phyloP scores from a whole-genome alignment of 2,797 vertebrate species.

The Lutjanus campechanus region DNA sequence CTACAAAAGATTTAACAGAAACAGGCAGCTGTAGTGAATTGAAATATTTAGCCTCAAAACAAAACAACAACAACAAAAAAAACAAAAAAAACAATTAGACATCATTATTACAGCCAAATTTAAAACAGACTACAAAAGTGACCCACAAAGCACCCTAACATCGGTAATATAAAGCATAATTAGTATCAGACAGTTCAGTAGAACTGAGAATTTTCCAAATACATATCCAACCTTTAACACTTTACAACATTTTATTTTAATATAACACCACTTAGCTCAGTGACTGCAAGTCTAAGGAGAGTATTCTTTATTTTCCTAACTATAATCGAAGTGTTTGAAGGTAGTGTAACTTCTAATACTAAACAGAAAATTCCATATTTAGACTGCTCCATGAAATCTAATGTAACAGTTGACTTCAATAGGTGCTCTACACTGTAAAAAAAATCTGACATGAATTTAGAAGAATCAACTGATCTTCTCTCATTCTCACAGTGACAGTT shows the following conservation, averaged over 20 bases:
- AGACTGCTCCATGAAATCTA: background rate
- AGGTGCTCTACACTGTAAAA: no score
- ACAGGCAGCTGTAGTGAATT: background rate
- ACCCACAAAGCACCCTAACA: background rate
- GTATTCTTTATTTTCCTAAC: background rate
- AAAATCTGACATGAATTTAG: no score
- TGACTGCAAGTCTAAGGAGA: background rate
- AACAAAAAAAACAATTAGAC: background rate
- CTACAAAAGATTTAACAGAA: background rate
- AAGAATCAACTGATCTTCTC: no score
- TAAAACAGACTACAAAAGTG: background rate
- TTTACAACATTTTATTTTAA: slow-evolving; percentile 2
- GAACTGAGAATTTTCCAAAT: background rate
- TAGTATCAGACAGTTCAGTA: background rate
- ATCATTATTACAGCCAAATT: background rate
- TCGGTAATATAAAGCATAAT: background rate
- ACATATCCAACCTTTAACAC: background rate
- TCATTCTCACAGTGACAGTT: no score
- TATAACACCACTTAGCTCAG: background rate
- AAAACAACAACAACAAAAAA: no score
- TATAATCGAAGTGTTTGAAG: background rate
- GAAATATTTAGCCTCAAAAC: background rate
- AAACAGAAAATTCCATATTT: background rate
- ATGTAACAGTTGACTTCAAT: background rate
- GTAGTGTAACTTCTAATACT: background rate